Evolutionary conservation across 1,140 invertebrate species (phyloP).

Genomic region (Calephelis virginiensis): DNA sequence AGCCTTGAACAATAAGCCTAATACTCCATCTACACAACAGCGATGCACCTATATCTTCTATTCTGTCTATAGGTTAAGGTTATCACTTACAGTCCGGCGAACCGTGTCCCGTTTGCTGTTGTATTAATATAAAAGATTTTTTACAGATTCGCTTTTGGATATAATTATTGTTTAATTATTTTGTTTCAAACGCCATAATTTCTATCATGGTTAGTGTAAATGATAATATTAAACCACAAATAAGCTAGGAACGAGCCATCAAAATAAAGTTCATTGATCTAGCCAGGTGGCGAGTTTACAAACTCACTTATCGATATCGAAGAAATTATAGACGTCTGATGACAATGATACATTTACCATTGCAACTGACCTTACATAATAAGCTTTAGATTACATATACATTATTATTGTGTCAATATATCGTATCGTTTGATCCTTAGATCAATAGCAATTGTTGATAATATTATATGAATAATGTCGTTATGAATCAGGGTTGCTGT

Average conservation of each 20-base stretch:
- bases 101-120: too few species aligned
- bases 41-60: too few species aligned
- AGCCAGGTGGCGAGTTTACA: slow-evolving; percentile 63
- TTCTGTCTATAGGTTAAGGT: too few species aligned
- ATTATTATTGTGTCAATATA: slow-evolving; percentile 43
- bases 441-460: slow-evolving; percentile 4
- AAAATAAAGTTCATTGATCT: slow-evolving; percentile 49
- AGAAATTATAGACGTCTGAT: slow-evolving; percentile 62
- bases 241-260: not conserved
- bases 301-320: slow-evolving; percentile 69
- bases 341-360: slow-evolving; percentile 44
- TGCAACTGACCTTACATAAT: slow-evolving; percentile 67
- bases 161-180: too few species aligned
- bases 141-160: too few species aligned
- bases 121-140: too few species aligned
- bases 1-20: too few species aligned
- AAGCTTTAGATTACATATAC: slow-evolving; percentile 50
- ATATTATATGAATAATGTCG: slow-evolving; percentile 21
- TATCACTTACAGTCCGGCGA: too few species aligned
- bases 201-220: too few species aligned
- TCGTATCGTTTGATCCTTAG: slow-evolving; percentile 16
- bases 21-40: too few species aligned
- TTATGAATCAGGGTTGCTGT: slow-evolving; percentile 36
- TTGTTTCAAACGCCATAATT: too few species aligned
- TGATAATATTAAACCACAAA: not conserved